These are phyloP conservation scores for Caenorhabditis virilis DNA, from an alignment of 2,888 invertebrate species.

Conservation along the genomic window DNA sequence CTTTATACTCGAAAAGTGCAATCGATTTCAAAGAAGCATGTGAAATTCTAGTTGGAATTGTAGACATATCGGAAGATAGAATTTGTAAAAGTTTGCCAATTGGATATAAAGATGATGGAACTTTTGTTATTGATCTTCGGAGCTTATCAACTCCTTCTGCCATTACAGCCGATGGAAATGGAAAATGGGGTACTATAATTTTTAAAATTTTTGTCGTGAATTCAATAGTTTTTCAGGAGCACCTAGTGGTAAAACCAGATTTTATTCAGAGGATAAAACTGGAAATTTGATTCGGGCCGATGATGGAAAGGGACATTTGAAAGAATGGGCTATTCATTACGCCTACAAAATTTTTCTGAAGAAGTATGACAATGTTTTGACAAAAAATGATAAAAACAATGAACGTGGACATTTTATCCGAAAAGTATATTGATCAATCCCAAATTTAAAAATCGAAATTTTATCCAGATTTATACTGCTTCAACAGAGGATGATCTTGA, in stretches of 20 bases:
- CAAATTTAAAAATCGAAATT: background rate
- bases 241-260: conserved; percentile 40
- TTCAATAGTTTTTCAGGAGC: conserved; percentile 12
- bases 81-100: conserved; percentile 40
- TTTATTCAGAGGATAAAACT: conserved; percentile 19
- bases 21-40: conserved; percentile 51
- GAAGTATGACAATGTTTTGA: conserved; percentile 23
- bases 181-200: conserved; percentile 35
- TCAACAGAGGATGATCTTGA: conserved; percentile 4
- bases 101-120: conserved; percentile 39
- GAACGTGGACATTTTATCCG: conserved; percentile 27
- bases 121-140: conserved; percentile 35
- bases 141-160: conserved; percentile 6
- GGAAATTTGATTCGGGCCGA: conserved; percentile 29
- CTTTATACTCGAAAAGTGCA: conserved; percentile 32
- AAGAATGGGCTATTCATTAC: conserved; percentile 10
- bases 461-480: conserved; percentile 39
- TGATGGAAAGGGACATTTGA: conserved; percentile 35
- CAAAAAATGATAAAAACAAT: conserved; percentile 4
- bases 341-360: conserved; percentile 25
- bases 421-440: conserved; percentile 9
- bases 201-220: background rate
- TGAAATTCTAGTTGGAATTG: conserved; percentile 40
- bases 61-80: conserved; percentile 21
- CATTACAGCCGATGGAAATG: conserved; percentile 28